phyloP scores from a whole-genome alignment of 1,140 invertebrate genomes.

The Whitmania pigra region DNA sequence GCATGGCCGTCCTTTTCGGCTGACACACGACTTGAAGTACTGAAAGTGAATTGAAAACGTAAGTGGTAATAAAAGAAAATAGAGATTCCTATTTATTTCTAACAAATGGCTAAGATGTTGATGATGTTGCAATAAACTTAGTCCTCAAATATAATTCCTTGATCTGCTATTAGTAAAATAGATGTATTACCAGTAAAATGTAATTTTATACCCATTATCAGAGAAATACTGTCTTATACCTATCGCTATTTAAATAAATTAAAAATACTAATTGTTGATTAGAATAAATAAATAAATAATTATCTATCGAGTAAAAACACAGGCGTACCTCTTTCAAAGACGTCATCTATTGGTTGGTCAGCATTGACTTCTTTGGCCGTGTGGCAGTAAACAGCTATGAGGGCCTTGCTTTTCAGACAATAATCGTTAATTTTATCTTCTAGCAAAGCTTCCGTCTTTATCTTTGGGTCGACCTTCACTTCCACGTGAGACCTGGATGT shows the following conservation, averaged over 20 bases:
- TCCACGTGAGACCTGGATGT: neutral
- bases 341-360: slow-evolving; percentile 43
- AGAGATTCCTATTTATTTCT: neutral
- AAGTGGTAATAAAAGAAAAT: neutral
- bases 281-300: neutral
- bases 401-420: neutral
- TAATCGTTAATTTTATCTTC: neutral
- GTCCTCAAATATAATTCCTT: neutral
- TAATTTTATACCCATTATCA: no score
- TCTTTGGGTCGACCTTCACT: slow-evolving; percentile 32
- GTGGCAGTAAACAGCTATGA: slow-evolving; percentile 33
- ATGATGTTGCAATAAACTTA: neutral
- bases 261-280: neutral
- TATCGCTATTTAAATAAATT: no score
- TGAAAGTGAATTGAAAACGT: neutral
- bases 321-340: slow-evolving; percentile 39
- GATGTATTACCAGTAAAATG: no score
- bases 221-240: no score
- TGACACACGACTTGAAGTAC: slow-evolving; percentile 30
- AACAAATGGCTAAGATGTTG: neutral
- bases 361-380: slow-evolving; percentile 38
- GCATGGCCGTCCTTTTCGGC: slow-evolving; percentile 35
- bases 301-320: neutral
- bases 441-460: slow-evolving; percentile 29
- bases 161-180: no score